phyloP scores from a whole-genome alignment of 2,113 vertebrate species.

The Cynoglossus semilaevis region DNA sequence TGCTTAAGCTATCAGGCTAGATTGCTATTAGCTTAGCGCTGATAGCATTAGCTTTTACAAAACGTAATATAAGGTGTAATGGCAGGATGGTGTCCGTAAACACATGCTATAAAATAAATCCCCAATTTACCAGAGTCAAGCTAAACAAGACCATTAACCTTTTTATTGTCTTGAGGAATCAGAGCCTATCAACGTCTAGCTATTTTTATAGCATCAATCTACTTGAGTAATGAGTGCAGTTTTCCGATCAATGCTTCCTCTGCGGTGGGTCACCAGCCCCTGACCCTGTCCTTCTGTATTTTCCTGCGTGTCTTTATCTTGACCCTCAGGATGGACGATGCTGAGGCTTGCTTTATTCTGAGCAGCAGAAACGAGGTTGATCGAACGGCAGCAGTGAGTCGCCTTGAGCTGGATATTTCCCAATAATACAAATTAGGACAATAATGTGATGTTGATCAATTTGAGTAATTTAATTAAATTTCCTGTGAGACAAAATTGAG shows the following conservation, averaged over 20 bases:
- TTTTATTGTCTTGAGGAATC: constrained; percentile 5
- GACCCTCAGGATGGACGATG: constrained; percentile 90
- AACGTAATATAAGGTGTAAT: too few species aligned
- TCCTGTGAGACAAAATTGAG: constrained; percentile 15
- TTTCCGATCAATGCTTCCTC: neutral
- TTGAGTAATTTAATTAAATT: neutral
- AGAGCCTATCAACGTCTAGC: neutral
- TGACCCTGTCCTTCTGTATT: constrained; percentile 7
- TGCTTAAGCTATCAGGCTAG: too few species aligned
- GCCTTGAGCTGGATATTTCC: neutral
- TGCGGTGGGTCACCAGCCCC: neutral
- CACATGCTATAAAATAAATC: too few species aligned
- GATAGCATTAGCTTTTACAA: too few species aligned
- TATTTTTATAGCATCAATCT: constrained; percentile 10
- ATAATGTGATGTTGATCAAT: constrained; percentile 1
- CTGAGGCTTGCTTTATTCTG: constrained; percentile 96
- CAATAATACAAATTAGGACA: neutral
- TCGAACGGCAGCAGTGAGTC: constrained; percentile 90
- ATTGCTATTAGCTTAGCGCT: too few species aligned
- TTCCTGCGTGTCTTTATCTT: constrained; percentile 8
- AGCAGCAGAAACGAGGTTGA: constrained; percentile 97
- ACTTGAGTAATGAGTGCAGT: neutral
- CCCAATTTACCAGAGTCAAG: neutral
- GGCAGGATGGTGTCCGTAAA: too few species aligned
- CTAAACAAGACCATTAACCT: neutral